These are phyloP conservation scores for Heteronetta atricapilla DNA, from an alignment of 2,113 vertebrate species.

Conservation along the genomic window DNA sequence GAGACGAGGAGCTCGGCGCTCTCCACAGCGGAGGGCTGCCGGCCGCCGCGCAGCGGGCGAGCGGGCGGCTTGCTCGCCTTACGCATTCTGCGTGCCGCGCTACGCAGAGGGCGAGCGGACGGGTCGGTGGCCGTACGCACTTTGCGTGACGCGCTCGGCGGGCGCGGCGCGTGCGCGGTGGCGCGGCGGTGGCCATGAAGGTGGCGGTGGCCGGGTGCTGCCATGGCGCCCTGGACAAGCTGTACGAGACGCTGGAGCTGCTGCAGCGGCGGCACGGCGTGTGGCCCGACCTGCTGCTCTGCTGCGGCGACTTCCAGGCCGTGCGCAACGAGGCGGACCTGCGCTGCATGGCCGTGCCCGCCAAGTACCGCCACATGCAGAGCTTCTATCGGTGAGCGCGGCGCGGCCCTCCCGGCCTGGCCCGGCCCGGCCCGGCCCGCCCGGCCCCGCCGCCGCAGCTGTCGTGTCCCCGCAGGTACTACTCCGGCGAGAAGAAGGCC, in stretches of 20 bases:
- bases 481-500: conserved; percentile 94
- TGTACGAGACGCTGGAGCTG: conserved; percentile 91
- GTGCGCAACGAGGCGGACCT: conserved; percentile 94
- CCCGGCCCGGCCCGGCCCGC: no score
- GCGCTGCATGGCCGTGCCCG: conserved; percentile 93
- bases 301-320: conserved; percentile 94
- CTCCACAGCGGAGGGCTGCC: background rate
- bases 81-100: no score
- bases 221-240: conserved; percentile 94
- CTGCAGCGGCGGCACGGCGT: conserved; percentile 85
- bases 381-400: conserved; percentile 90
- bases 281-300: conserved; percentile 87
- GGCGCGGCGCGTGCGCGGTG: background rate
- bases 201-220: conserved; percentile 95
- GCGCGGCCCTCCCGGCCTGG: background rate
- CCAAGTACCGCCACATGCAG: conserved; percentile 94
- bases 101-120: no score
- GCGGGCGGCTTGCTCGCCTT: no score
- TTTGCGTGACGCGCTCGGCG: background rate
- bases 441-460: background rate
- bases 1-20: background rate
- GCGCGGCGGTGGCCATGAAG: conserved; percentile 79
- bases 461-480: conserved; percentile 82
- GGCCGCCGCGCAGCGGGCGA: no score
- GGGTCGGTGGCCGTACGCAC: no score